A percentile compares a stretch with the other conserved stretches of the same genome.
phyloP scores from a whole-genome alignment of 2,888 invertebrate species.

The Ochropleura leucogaster region DNA sequence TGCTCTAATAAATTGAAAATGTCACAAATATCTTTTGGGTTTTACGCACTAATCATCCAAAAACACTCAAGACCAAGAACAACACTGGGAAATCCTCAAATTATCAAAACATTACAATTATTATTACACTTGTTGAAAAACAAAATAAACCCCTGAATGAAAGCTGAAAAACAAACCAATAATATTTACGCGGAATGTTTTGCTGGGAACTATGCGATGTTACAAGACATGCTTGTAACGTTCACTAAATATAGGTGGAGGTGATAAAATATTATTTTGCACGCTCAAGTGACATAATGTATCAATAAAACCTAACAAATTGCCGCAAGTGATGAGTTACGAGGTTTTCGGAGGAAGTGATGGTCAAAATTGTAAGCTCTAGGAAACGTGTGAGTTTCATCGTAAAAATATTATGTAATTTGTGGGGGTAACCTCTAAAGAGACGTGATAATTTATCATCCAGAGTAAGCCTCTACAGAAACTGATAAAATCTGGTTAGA shows the following conservation, averaged over 20 bases:
- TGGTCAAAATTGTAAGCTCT: slow-evolving; percentile 36
- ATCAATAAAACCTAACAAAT: slow-evolving; percentile 62
- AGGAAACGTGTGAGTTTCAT: slow-evolving; percentile 28
- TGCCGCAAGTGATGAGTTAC: slow-evolving; percentile 49
- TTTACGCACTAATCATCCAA: background rate
- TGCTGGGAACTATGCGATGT: slow-evolving; percentile 40
- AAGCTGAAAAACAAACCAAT: slow-evolving; percentile 37
- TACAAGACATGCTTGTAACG: slow-evolving; percentile 40
- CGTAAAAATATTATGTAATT: slow-evolving; percentile 41
- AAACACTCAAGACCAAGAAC: slow-evolving; percentile 1
- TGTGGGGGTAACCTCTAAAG: slow-evolving; percentile 19
- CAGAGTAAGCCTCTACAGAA: background rate
- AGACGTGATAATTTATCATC: slow-evolving; percentile 27
- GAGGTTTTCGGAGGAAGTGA: slow-evolving; percentile 41
- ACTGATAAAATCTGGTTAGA: background rate
- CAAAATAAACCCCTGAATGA: slow-evolving; percentile 40
- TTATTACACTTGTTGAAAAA: slow-evolving; percentile 24
- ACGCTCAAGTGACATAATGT: slow-evolving; percentile 53
- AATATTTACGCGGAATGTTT: slow-evolving; percentile 36
- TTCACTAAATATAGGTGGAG: slow-evolving; percentile 50
- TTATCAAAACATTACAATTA: slow-evolving; percentile 27
- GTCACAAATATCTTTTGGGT: slow-evolving; percentile 16
- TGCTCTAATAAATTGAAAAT: background rate
- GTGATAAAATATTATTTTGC: slow-evolving; percentile 62
- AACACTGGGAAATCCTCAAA: slow-evolving; percentile 25